Evolutionary conservation across 2,113 vertebrate species (phyloP).

Genomic region (Myiozetetes cayanensis): DNA sequence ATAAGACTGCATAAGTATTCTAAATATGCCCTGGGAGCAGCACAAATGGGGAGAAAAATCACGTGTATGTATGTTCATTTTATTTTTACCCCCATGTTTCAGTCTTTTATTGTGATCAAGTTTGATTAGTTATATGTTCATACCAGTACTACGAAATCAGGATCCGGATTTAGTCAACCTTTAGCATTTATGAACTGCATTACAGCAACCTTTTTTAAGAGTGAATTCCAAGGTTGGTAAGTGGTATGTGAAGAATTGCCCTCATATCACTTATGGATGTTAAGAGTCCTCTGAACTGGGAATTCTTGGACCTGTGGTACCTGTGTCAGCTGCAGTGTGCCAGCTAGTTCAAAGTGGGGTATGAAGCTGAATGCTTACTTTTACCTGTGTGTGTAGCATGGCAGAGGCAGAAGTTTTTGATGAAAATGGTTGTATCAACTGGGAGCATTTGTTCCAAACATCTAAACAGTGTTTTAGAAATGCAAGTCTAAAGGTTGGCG

Average conservation of each 20-base stretch:
- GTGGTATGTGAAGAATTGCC: neutral
- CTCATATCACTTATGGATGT: neutral
- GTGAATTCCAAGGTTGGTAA: neutral
- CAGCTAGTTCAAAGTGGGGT: neutral
- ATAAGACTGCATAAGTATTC: neutral
- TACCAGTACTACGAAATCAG: neutral
- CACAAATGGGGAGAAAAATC: neutral
- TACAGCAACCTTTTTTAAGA: neutral
- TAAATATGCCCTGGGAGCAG: neutral
- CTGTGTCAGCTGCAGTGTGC: neutral
- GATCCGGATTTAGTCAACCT: neutral
- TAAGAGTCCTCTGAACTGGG: neutral
- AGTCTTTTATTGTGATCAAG: neutral
- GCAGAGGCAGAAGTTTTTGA: neutral
- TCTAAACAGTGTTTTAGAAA: neutral
- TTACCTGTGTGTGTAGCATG: neutral
- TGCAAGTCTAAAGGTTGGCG: neutral
- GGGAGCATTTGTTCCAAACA: neutral
- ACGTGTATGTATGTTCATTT: neutral
- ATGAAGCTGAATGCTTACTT: neutral
- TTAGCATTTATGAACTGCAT: neutral
- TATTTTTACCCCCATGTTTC: neutral
- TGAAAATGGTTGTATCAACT: neutral
- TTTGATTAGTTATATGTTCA: neutral
- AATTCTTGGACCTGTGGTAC: neutral